Evolutionary conservation across 2,888 invertebrate genomes (phyloP), one percentile per base, ranked within the genome.

Genomic region (Ophioninae sp.): DNA sequence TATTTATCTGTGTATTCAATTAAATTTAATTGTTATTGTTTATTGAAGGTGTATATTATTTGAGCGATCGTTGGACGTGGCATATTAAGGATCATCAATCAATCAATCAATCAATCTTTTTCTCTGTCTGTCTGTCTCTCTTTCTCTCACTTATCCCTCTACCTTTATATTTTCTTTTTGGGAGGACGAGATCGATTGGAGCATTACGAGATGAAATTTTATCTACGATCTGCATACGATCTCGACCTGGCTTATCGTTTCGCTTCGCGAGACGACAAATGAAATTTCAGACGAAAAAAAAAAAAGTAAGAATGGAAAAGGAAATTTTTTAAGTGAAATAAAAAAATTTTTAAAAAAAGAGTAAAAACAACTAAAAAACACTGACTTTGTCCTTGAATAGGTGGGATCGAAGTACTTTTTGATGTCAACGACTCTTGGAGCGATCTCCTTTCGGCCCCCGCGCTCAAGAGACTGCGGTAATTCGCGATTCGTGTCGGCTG

Each of bases 401-500:
- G 59, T 87, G 88, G 88, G 88, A 90, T 90, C 91, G 88, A 91
- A 92, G 92, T 92, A 92, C 90, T 91, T 92, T 91, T 90, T 89
- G 89, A 90, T 92, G 92, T 92, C 92, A 90, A 88, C 90, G 89
- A 88, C 88, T 89, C 82, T 75, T 69, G 59, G 44, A 86, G 87
- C 87, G 88, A 87, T 86, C 89, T 86, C 88, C 88, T 90, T 86
- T 86, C 87, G 88, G 86, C 84, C 72, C 74, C 85, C 80, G 69
- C 69, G 69, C 67, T 23, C 68, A 51, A 30, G 64, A 78, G 71
- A 85, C 86, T 84, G 85, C 85, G 90, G 89, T 92, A 92, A 92
- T 92, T 92, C 91, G 90, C 91, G 89, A 92, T 91, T 87, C 92
- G 88, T 92, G 92, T 92, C 88, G 91, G 87, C 87, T 91, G 91